These are phyloP conservation scores for Pherbina coryleti DNA, from an alignment of 2,888 invertebrate genomes.

Conservation along the genomic window DNA sequence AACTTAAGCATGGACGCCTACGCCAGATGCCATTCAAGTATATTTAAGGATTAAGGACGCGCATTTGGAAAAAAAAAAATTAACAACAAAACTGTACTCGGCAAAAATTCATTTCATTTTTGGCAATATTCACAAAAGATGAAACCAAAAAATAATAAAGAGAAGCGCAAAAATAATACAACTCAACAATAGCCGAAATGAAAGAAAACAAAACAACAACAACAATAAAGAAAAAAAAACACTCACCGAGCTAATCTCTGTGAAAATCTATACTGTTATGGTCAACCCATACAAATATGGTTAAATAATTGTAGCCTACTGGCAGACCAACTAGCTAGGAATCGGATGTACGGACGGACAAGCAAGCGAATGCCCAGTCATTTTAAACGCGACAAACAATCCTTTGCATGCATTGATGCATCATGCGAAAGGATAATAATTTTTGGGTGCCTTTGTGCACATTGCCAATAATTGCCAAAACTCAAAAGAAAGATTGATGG, in stretches of 20 bases:
- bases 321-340: slow-evolving; percentile 2
- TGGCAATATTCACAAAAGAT: slow-evolving; percentile 20
- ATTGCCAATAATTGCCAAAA: slow-evolving; percentile 9
- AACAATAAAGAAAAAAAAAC: neutral
- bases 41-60: slow-evolving; percentile 5
- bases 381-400: slow-evolving; percentile 27
- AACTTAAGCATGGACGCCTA: slow-evolving; percentile 9
- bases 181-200: neutral
- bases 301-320: slow-evolving; percentile 45
- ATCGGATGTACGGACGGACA: neutral
- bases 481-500: slow-evolving; percentile 19
- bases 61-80: slow-evolving; percentile 25
- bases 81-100: neutral
- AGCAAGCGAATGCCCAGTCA: neutral
- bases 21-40: slow-evolving; percentile 29
- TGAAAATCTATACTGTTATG: slow-evolving; percentile 45
- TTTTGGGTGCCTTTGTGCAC: slow-evolving; percentile 15
- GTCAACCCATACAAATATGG: slow-evolving; percentile 34
- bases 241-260: slow-evolving; percentile 45
- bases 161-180: slow-evolving; percentile 14
- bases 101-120: slow-evolving; percentile 17
- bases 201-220: neutral
- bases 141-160: neutral
- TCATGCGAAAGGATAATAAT: slow-evolving; percentile 32
- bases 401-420: slow-evolving; percentile 26